phyloP scores from a whole-genome alignment of 2,797 vertebrate genomes.

The Nasua narica region DNA sequence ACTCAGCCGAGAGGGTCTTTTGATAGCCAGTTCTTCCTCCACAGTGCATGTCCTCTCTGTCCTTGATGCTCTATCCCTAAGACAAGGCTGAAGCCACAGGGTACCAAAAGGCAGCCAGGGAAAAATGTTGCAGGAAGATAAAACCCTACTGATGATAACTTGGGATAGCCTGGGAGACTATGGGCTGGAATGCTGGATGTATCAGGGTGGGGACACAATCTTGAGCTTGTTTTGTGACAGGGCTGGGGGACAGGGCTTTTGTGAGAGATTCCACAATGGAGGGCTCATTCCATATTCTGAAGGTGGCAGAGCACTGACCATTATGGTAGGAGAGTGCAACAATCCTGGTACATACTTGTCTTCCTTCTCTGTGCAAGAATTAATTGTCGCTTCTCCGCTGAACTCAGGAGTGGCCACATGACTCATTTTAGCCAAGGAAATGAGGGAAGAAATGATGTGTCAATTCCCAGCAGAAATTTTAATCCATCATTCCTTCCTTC shows the following conservation, averaged over 20 bases:
- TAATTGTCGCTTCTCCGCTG: background rate
- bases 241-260: background rate
- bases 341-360: background rate
- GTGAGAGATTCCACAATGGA: background rate
- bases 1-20: background rate
- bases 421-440: background rate
- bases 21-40: background rate
- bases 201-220: fast-evolving
- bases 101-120: too few species aligned
- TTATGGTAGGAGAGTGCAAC: background rate
- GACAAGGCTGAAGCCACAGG: background rate
- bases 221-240: background rate
- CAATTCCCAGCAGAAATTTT: background rate
- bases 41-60: background rate
- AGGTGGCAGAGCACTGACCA: background rate
- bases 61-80: background rate
- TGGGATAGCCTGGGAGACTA: fast-evolving
- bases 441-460: background rate
- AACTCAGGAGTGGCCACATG: background rate
- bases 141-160: background rate
- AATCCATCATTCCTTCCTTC: background rate
- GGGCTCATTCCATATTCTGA: background rate
- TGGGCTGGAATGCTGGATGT: background rate
- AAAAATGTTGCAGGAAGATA: background rate
- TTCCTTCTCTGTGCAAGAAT: background rate